Conservation (phyloP, 2,888 invertebrate genomes). For the Caenorhabditis plicata region DNA sequence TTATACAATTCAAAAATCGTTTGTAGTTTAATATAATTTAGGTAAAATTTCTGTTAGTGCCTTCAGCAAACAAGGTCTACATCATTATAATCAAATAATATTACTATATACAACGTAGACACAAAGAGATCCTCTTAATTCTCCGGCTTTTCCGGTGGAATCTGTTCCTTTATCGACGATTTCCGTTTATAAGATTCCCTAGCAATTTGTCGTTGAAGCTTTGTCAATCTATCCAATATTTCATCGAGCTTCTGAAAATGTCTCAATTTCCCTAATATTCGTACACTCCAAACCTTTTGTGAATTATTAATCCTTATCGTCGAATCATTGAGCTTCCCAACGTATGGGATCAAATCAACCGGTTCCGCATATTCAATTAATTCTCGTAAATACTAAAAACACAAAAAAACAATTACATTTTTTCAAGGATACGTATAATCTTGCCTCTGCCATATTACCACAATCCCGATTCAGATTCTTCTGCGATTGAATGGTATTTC, state of each 20-base stretch:
- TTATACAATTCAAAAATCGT: too few species aligned
- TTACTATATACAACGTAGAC: too few species aligned
- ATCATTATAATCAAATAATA: too few species aligned
- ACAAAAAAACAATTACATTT: constrained; percentile 1
- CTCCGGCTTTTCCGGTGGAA: constrained; percentile 25
- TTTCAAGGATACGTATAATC: constrained; percentile 1
- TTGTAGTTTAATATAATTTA: too few species aligned
- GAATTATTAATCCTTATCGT: constrained; percentile 31
- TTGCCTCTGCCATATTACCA: constrained; percentile 28
- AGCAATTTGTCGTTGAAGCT: constrained; percentile 45
- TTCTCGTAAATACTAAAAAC: constrained; percentile 40
- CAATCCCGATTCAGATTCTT: constrained; percentile 22
- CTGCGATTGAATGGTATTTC: constrained; percentile 23
- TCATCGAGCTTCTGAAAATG: constrained; percentile 23
- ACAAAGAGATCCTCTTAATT: too few species aligned
- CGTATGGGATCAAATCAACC: constrained; percentile 34
- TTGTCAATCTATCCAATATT: constrained; percentile 39
- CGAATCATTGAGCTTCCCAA: constrained; percentile 36
- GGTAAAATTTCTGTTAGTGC: too few species aligned
- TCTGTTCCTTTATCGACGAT: constrained; percentile 21
- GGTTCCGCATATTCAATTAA: constrained; percentile 35
- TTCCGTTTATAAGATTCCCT: constrained; percentile 41
- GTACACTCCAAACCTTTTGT: constrained; percentile 11
- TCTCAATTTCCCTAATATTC: not conserved
- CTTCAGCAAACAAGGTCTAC: too few species aligned